Conservation (phyloP, 1,140 invertebrate genomes). For the Neodiprion fabricii region DNA sequence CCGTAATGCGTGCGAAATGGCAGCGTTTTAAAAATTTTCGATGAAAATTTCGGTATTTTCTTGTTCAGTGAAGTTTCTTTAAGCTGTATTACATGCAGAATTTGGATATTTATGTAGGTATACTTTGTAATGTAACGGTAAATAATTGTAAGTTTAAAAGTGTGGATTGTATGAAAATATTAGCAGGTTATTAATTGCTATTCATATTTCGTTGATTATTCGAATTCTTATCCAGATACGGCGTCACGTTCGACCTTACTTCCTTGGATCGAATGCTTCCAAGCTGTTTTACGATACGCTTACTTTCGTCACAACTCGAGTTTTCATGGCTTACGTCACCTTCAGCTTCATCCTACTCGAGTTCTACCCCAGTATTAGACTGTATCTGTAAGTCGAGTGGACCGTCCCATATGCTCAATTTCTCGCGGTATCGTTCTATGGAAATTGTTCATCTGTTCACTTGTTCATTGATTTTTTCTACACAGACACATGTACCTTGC, state of each 20-base stretch:
- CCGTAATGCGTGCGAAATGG: too few relatives aligned
- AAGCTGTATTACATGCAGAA: too few relatives aligned
- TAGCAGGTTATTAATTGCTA: background rate
- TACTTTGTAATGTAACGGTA: too few relatives aligned
- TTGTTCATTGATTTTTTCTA: conserved; percentile 23
- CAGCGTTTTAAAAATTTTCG: too few relatives aligned
- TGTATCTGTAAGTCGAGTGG: conserved; percentile 69
- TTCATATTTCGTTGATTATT: conserved; percentile 21
- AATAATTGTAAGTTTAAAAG: too few relatives aligned
- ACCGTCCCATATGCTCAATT: conserved; percentile 20
- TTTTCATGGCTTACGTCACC: conserved; percentile 85
- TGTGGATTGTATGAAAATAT: too few relatives aligned
- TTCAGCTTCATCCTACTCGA: conserved; percentile 91
- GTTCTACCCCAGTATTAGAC: conserved; percentile 69
- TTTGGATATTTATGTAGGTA: too few relatives aligned
- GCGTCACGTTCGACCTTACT: conserved; percentile 76
- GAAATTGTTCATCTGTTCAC: conserved; percentile 11
- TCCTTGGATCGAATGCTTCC: conserved; percentile 68
- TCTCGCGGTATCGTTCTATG: background rate
- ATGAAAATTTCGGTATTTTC: too few relatives aligned
- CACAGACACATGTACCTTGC: conserved; percentile 65
- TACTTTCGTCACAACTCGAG: conserved; percentile 79
- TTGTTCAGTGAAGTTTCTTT: too few relatives aligned
- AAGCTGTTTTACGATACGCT: conserved; percentile 80
- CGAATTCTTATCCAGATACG: conserved; percentile 68